These are phyloP conservation scores for Zaprionus bogoriensis DNA, from an alignment of 2,888 invertebrate genomes.

Conservation along the genomic window DNA sequence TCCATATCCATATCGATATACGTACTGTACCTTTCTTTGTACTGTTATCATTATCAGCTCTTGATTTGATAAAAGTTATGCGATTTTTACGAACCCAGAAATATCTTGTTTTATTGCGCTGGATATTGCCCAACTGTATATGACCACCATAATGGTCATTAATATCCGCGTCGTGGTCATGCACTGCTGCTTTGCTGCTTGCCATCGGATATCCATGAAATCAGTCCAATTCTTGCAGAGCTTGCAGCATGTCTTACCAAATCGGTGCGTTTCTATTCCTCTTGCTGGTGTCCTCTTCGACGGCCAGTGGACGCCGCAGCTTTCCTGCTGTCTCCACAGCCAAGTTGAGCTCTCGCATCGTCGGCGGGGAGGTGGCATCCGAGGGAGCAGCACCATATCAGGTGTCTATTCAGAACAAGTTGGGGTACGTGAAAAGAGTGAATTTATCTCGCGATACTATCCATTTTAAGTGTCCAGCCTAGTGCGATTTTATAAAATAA, in stretches of 20 bases:
- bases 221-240: slow-evolving; percentile 52
- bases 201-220: slow-evolving; percentile 8
- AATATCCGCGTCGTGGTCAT: slow-evolving; percentile 50
- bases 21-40: neutral
- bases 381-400: slow-evolving; percentile 77
- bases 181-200: slow-evolving; percentile 33
- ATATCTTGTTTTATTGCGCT: slow-evolving; percentile 39
- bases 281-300: slow-evolving; percentile 31
- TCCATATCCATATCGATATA: neutral
- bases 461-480: no score
- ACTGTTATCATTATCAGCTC: slow-evolving; percentile 10
- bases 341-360: slow-evolving; percentile 52
- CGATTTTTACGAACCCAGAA: slow-evolving; percentile 50
- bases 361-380: slow-evolving; percentile 68
- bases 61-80: slow-evolving; percentile 49
- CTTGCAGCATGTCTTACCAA: slow-evolving; percentile 51
- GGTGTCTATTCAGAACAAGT: slow-evolving; percentile 77
- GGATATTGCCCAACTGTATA: slow-evolving; percentile 46
- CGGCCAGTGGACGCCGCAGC: slow-evolving; percentile 31
- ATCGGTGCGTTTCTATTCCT: slow-evolving; percentile 25
- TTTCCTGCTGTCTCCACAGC: slow-evolving; percentile 8
- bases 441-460: no score
- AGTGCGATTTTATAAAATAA: no score
- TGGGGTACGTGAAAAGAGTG: slow-evolving; percentile 35
- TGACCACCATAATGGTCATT: slow-evolving; percentile 40